A percentile compares a stretch with the other conserved stretches of the same genome.
phyloP scores from a whole-genome alignment of 2,797 vertebrate genomes.

The Syndactyla subalaris region DNA sequence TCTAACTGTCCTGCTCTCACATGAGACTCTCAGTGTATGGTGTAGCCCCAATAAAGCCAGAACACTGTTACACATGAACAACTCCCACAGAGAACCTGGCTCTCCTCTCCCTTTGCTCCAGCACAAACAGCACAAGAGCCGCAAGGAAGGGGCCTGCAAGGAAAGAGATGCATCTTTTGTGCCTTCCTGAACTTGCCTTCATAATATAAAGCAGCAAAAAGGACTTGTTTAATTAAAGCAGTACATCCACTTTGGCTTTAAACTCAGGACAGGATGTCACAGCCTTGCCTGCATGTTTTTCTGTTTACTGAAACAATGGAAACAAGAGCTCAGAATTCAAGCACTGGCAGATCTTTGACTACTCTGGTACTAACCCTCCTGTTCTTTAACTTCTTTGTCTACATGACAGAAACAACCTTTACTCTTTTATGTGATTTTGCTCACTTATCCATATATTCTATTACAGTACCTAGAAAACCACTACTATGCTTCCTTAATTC shows the following conservation, averaged over 20 bases:
- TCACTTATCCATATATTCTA: not conserved
- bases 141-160: not conserved
- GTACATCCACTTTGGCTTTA: not conserved
- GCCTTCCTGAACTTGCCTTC: not conserved
- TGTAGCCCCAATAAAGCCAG: not conserved
- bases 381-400: not conserved
- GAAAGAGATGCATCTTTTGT: not conserved
- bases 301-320: constrained; percentile 1
- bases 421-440: not conserved
- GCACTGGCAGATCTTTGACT: not conserved
- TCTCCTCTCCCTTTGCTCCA: not conserved
- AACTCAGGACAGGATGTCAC: not conserved
- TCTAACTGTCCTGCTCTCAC: not conserved
- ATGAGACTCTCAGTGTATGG: not conserved
- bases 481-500: not conserved
- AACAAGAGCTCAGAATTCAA: not conserved
- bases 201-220: not conserved
- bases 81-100: not conserved
- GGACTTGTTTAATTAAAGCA: not conserved
- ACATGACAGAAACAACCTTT: not conserved
- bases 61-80: not conserved
- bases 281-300: not conserved
- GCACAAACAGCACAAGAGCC: not conserved
- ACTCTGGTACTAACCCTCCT: not conserved
- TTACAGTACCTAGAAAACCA: not conserved